phyloP scores from a whole-genome alignment of 2,113 vertebrate genomes.

The Telmatochromis brichardi region DNA sequence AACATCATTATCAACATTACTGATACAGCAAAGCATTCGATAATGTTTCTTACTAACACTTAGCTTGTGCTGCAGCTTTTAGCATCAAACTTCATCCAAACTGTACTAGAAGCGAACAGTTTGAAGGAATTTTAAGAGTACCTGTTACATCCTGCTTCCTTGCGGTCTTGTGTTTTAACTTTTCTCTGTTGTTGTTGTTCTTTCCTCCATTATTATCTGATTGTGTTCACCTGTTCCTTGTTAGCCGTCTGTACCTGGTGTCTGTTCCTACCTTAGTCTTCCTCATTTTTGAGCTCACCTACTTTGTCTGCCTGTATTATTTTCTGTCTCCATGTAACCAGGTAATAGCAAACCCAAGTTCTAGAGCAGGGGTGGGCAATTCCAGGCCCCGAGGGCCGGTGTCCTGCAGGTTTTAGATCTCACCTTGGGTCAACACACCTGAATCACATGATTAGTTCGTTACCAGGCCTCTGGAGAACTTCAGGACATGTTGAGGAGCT shows the following conservation, averaged over 20 bases:
- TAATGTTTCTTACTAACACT: background rate
- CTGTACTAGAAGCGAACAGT: background rate
- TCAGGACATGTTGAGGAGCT: too few species aligned
- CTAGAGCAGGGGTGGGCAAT: background rate
- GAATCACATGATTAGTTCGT: too few species aligned
- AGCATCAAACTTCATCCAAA: background rate
- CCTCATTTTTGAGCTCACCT: background rate
- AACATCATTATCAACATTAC: background rate
- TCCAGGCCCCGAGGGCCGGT: rapidly evolving
- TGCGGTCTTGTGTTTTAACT: background rate
- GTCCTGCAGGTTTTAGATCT: too few species aligned
- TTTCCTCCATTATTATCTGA: background rate
- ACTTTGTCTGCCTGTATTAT: background rate
- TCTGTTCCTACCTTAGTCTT: background rate
- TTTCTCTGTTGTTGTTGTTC: background rate
- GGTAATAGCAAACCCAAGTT: background rate
- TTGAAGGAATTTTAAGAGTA: background rate
- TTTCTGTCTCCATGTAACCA: background rate
- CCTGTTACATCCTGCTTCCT: background rate
- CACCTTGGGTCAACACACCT: too few species aligned
- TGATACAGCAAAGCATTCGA: background rate
- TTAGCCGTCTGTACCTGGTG: background rate
- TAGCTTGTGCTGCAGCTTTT: background rate
- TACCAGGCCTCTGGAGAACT: too few species aligned
- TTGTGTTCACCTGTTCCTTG: background rate